Evolutionary conservation across 2,888 invertebrate species (phyloP).

Genomic region (Drosophila borealis): DNA sequence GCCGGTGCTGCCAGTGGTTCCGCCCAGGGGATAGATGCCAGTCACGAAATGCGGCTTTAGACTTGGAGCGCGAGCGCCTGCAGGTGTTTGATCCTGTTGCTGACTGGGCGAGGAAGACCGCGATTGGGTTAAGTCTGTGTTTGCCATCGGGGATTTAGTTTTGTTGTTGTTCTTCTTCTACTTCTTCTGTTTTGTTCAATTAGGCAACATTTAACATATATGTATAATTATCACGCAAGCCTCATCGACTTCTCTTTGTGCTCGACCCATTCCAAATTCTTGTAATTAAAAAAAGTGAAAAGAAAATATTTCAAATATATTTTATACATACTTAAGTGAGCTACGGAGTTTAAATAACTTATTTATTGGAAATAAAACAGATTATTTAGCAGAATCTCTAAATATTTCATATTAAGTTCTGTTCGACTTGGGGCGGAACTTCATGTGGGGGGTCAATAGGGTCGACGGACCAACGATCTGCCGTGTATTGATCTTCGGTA

Average conservation of each 20-base stretch:
- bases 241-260: not conserved
- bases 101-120: conserved; percentile 33
- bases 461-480: conserved; percentile 8
- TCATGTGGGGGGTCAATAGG: conserved; percentile 39
- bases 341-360: not conserved
- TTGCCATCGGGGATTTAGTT: conserved; percentile 44
- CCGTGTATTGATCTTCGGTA: conserved; percentile 39
- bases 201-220: conserved; percentile 2
- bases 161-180: not conserved
- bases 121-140: conserved; percentile 41
- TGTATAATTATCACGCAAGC: not conserved
- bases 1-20: not conserved
- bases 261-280: not conserved
- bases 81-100: conserved; percentile 15
- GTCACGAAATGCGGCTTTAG: conserved; percentile 31
- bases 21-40: conserved; percentile 22
- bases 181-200: not conserved
- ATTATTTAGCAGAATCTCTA: no score
- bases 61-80: conserved; percentile 2
- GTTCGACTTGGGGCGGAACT: not conserved
- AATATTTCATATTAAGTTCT: no score
- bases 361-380: no score
- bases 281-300: no score
- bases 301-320: no score
- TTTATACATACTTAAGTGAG: no score